Evolutionary conservation across 2,797 vertebrate genomes (phyloP), one percentile per base, ranked within the genome.

Genomic region (Microctenopoma lineatum): DNA sequence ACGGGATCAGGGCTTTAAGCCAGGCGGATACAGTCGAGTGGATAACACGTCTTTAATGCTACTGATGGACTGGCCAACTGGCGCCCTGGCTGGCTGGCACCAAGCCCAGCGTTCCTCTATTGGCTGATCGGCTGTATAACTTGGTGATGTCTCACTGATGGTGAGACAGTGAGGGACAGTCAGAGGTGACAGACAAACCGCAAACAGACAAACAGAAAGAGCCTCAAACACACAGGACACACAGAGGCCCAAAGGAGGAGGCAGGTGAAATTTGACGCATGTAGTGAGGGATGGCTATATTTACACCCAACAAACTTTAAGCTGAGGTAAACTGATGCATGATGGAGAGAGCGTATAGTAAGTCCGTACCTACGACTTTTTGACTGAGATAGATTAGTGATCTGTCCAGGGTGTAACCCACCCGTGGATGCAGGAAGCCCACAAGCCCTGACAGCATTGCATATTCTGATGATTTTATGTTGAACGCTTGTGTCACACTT

Each of bases 1-100:
- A 75, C 80, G 83, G 84, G 81, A 85, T 92, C 85, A 87, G 77
- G 79, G 79, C 80, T 75, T 29, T 82, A 84, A 82, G 85, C 87
- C 88, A 86, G 83, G 70, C 54, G 59, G 84, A 86, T 84, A 81
- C 79, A 91, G 80, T 84, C 52, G 69, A 78, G 70, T 87, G 87
- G 86, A 87, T 85, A 87, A 84, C 83, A 83, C 87, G 87, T 89
- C 89, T 90, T 87, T 90, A 88, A 86, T 80, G 81, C 77, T 82
- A 73, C 79, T 90, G 90, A 89, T 85, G 87, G 84, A 84, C 86
- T 77, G 85, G 75, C 84, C 83, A 86, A 89, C 85, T 92, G 90
- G 87, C 88, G 85, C 89, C 87, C 84, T 15, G 76, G 72, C 75
- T 81, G 66, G 50, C 85, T 92, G 89, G 90, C 87, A 66, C 39